Base-by-base conservation (phyloP, 2,113 vertebrate species). In the Cyanocitta stelleri region DNA sequence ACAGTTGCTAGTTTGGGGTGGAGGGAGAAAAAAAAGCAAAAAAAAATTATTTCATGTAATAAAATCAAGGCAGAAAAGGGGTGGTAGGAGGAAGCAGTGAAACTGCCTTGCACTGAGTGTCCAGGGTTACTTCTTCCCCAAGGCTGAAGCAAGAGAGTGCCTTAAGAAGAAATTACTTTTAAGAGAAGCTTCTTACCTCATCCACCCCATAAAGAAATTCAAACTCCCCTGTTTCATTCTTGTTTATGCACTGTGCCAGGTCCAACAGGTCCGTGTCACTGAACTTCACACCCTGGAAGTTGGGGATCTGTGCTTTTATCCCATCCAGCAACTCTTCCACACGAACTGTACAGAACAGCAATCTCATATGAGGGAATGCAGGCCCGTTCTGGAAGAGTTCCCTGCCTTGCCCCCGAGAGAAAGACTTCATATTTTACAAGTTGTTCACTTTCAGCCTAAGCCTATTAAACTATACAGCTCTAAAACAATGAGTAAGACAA, bases 201-300 rank as follows among this genome's bases (percentile, higher is more conserved):
- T 99, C 99, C 41, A 99, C 94, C 6, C 99, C 99, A 59, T 98
- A 99, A 20, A 99, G 98, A 75, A 99, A 59, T 3, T 97, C 98
- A 80, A 98, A 95, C 89, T 98, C 97, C 56, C 87, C 85, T 46
- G 96, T 82, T 30, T 72, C 89, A 85, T 98, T 95, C 88, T 97
- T 96, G 88, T 96, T 96, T 71, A 99, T 91, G 93, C 99, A 99
- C 51, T 98, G 98, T n/a, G 99, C 98, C 26, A 99, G 98, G 97
- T 99, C 99, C 97, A 99, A 93, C 90, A 99, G 98, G 95, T 99
- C 98, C 0, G 41, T 97, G 83, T 98, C 98, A 8, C 97, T 98
- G 98, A 99, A 99, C 97, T 99, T 99, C 93, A 99, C 86, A 0
- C 99, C 99, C 62, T 98, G 98, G 97, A 99, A 99, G 61, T 98